Base-by-base conservation (phyloP, 1,140 invertebrate species). In the Chymomyza costata region DNA sequence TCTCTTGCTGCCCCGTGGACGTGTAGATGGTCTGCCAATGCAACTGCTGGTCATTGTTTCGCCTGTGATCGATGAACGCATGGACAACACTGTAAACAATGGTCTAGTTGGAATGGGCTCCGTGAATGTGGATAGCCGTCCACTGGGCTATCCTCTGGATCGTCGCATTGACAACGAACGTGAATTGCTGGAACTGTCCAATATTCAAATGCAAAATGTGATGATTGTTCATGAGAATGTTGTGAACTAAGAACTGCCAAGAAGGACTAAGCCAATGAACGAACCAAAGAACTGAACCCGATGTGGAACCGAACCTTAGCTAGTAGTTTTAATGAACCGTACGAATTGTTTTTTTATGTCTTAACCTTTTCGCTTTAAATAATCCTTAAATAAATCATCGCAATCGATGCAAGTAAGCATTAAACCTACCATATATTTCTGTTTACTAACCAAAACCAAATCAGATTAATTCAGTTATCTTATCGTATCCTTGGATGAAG, bases 1-100 rank as follows among this genome's bases (percentile, higher is more conserved):
- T 31, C 70, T 90, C 21, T 58, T 89, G n/a, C 63, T 91, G 8
- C 90, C 90, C 7, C 89, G 89, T 39, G 90, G 90, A 30, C 88
- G 82, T 16, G 74, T 86, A 25, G 87, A 87, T 48, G 92, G 92
- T 53, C 86, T 89, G 55, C 85, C 88, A 8, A 91, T 89, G 86
- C 88, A 90, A 49, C 61, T 93, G 21, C 90, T 88, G 52, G 86
- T 89, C 5, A 73, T 86, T 10, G 82, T 90, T 0, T 87, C 86
- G 6, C 84, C 71, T 0, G 51, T 82, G n/a, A 16, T 50, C 25
- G 38, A 37, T 3, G 21, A 50, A 1, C 55, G 51, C 14, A 32
- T 61, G 5, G 52, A 37, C 1, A 47, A 46, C 7, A 30, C 70
- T 6, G 21, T 6, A 6, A 34, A 5, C 11, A 13, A 34, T 10